Percentiles rank a stretch among this genome's conserved stretches.
phyloP scores from a whole-genome alignment of 1,140 invertebrate genomes.

The Globodera rostochiensis region DNA sequence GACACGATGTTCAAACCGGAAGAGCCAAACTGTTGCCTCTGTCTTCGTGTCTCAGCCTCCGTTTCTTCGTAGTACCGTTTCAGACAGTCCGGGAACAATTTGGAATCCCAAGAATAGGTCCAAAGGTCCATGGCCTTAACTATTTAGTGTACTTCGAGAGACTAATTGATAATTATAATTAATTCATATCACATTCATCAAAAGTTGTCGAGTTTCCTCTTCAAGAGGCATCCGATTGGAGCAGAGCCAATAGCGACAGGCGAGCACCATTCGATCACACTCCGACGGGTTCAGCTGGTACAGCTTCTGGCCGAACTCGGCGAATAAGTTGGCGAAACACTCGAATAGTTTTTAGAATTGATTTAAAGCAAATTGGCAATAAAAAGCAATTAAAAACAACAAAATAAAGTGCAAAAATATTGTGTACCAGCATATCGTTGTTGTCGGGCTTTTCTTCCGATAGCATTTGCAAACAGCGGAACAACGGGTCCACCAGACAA shows the following conservation, averaged over 20 bases:
- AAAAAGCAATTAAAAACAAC: too few relatives aligned
- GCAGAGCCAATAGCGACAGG: constrained; percentile 28
- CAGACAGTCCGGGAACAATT: constrained; percentile 37
- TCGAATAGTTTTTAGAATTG: background rate
- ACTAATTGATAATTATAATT: background rate
- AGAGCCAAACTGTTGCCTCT: background rate
- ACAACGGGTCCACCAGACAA: constrained; percentile 37
- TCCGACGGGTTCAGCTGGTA: constrained; percentile 33
- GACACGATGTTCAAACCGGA: background rate
- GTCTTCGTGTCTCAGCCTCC: constrained; percentile 9
- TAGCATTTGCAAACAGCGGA: constrained; percentile 34
- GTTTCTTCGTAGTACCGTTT: constrained; percentile 14
- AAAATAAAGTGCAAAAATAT: background rate
- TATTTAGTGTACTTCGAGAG: background rate
- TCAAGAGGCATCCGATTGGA: constrained; percentile 29
- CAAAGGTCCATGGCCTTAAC: constrained; percentile 38
- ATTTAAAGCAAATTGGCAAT: background rate
- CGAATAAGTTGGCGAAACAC: constrained; percentile 36
- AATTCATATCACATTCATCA: constrained; percentile 16
- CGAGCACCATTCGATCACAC: constrained; percentile 25
- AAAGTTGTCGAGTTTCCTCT: constrained; percentile 27
- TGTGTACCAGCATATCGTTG: constrained; percentile 28
- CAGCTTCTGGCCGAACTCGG: constrained; percentile 31
- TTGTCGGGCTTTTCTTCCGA: constrained; percentile 32
- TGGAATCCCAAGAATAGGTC: constrained; percentile 39